Conservation (phyloP, 2,888 invertebrate species). For the Vandiemenella viatica region DNA sequence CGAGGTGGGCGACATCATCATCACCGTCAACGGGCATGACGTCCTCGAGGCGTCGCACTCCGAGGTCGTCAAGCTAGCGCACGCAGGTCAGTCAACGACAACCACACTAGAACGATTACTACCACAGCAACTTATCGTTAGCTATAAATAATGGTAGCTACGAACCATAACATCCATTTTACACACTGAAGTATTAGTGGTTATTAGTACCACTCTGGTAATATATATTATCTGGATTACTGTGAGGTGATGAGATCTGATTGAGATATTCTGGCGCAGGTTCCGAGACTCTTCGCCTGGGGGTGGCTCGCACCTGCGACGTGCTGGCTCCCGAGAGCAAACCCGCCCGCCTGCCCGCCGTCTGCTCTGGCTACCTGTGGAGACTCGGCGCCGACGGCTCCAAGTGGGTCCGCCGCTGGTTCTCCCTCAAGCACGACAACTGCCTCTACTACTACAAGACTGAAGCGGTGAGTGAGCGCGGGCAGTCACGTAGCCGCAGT, state of each 20-base stretch:
- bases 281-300: slow-evolving; percentile 66
- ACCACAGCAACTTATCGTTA: too few relatives aligned
- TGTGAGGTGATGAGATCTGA: too few relatives aligned
- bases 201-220: too few relatives aligned
- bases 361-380: slow-evolving; percentile 52
- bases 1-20: slow-evolving; percentile 86
- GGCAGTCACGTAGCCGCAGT: too few relatives aligned
- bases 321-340: slow-evolving; percentile 50
- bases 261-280: too few relatives aligned
- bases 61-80: slow-evolving; percentile 83
- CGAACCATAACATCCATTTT: too few relatives aligned
- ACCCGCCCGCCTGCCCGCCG: slow-evolving; percentile 43
- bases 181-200: too few relatives aligned
- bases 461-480: slow-evolving; percentile 68
- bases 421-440: slow-evolving; percentile 78
- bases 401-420: slow-evolving; percentile 77
- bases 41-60: slow-evolving; percentile 87
- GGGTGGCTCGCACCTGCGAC: slow-evolving; percentile 76
- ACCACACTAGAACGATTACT: too few relatives aligned
- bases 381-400: slow-evolving; percentile 19
- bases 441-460: slow-evolving; percentile 91
- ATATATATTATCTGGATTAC: too few relatives aligned
- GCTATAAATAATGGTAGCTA: too few relatives aligned
- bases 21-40: slow-evolving; percentile 78
- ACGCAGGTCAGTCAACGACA: slow-evolving; percentile 44